Percentiles rank a stretch among this genome's conserved stretches.
These are phyloP conservation scores for Eptatretus atami DNA, from an alignment of 2,797 vertebrate species.

Conservation along the genomic window DNA sequence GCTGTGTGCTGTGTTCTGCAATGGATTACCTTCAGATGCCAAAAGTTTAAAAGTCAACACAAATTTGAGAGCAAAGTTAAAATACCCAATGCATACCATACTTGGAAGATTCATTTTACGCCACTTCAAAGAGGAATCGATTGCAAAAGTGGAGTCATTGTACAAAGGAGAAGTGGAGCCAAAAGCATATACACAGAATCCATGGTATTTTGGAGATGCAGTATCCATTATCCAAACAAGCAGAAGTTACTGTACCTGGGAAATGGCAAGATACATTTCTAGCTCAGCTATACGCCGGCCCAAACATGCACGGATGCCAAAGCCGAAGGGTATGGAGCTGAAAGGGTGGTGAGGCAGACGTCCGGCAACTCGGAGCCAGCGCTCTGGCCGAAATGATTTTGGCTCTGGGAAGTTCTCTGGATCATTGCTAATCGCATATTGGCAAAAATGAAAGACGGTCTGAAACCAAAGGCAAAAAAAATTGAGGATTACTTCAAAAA, in stretches of 20 bases:
- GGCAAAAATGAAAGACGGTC: slow-evolving; percentile 35
- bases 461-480: slow-evolving; percentile 10
- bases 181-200: too few species aligned
- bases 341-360: slow-evolving; percentile 20
- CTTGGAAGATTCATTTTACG: too few species aligned
- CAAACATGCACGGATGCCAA: slow-evolving; percentile 25
- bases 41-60: too few species aligned
- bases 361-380: slow-evolving; percentile 19
- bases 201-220: too few species aligned
- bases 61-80: too few species aligned
- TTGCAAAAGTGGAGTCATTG: too few species aligned
- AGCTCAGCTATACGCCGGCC: slow-evolving; percentile 28
- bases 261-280: slow-evolving; percentile 28
- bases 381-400: slow-evolving; percentile 17
- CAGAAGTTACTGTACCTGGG: slow-evolving; percentile 11
- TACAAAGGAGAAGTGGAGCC: too few species aligned
- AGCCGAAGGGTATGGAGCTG: slow-evolving; percentile 28
- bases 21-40: too few species aligned
- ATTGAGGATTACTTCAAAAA: background rate
- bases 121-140: too few species aligned
- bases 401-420: slow-evolving; percentile 18
- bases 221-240: too few species aligned
- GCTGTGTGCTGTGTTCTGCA: too few species aligned
- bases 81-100: too few species aligned
- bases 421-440: slow-evolving; percentile 24